A percentile compares a stretch with the other conserved stretches of the same genome.
Evolutionary conservation across 2,888 invertebrate species (phyloP).

Genomic region (Muscina levida): DNA sequence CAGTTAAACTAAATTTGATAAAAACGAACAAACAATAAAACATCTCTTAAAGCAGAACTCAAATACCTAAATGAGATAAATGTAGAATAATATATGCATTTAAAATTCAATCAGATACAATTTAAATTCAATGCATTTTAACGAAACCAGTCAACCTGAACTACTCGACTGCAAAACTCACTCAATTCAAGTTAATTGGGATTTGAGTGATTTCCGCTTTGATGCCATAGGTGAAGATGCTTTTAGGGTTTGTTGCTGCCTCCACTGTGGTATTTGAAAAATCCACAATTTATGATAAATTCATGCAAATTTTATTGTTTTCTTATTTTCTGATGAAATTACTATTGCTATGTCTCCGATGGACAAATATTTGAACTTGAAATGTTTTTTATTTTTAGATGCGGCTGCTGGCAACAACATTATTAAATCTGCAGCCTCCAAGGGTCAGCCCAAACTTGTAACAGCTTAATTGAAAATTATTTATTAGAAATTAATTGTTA

Average conservation of each 20-base stretch:
- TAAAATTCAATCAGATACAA: too few species aligned
- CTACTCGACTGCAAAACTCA: slow-evolving; percentile 17
- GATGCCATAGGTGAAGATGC: background rate
- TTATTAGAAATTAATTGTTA: slow-evolving; percentile 46
- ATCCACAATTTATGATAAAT: slow-evolving; percentile 60
- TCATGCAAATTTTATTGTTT: slow-evolving; percentile 53
- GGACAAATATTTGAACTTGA: slow-evolving; percentile 58
- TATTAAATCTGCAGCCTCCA: background rate
- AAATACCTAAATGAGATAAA: too few species aligned
- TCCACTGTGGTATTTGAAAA: slow-evolving; percentile 47
- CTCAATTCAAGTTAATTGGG: background rate
- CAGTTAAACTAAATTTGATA: too few species aligned
- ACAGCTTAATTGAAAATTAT: slow-evolving; percentile 51
- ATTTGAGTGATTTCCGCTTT: slow-evolving; percentile 43
- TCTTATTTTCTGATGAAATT: slow-evolving; percentile 9
- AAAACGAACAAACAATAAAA: too few species aligned
- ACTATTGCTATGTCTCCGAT: slow-evolving; percentile 11
- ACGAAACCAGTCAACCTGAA: background rate
- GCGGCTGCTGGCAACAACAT: too few species aligned
- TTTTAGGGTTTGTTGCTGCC: slow-evolving; percentile 15
- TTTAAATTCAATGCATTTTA: background rate
- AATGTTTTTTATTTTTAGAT: slow-evolving; percentile 42
- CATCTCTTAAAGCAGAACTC: too few species aligned
- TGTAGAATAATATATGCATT: too few species aligned
- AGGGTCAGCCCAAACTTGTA: slow-evolving; percentile 7